phyloP scores from a whole-genome alignment of 2,797 vertebrate species.

The Alca torda region DNA sequence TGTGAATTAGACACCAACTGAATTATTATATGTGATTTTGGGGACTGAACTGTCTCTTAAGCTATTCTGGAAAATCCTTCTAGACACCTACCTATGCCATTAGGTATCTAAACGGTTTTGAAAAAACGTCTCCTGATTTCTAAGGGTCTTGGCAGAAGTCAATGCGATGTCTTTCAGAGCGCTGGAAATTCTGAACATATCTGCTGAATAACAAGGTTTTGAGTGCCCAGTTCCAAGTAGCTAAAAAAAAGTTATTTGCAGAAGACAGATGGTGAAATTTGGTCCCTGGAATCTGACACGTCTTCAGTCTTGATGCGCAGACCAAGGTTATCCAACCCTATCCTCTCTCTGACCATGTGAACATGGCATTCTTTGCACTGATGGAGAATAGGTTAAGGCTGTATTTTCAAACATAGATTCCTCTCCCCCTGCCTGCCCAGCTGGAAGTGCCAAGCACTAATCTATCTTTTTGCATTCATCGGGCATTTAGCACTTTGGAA shows the following conservation, averaged over 20 bases:
- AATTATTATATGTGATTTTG: neutral
- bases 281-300: neutral
- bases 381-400: neutral
- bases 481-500: neutral
- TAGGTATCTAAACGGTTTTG: neutral
- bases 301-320: neutral
- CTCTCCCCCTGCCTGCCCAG: neutral
- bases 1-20: neutral
- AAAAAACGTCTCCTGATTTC: neutral
- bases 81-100: neutral
- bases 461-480: slow-evolving; percentile 6
- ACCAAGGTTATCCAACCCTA: neutral
- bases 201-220: neutral
- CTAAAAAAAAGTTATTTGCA: neutral
- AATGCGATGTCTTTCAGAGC: neutral
- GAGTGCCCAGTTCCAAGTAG: neutral
- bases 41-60: neutral
- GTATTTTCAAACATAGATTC: neutral
- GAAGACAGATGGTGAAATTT: neutral
- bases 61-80: neutral
- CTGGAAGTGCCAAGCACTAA: neutral
- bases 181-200: neutral
- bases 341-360: neutral
- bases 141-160: neutral
- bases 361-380: neutral